phyloP scores from a whole-genome alignment of 2,888 invertebrate genomes.

The Mystacides longicornis region DNA sequence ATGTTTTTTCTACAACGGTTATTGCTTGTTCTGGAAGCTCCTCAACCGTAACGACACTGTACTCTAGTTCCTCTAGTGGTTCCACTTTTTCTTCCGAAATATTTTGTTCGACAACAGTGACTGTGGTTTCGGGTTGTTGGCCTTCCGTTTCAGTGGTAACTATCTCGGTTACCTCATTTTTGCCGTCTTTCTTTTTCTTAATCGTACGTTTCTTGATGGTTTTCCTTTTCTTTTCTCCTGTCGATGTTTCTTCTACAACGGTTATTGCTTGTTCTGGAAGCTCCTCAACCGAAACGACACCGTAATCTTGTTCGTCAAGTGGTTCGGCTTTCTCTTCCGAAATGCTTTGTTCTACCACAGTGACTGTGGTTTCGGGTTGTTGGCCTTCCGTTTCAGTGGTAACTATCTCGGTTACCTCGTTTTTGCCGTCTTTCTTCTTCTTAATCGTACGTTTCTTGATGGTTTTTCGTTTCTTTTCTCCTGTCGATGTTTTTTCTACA shows the following conservation, averaged over 20 bases:
- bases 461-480: conserved; percentile 22
- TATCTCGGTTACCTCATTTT: conserved; percentile 38
- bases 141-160: conserved; percentile 36
- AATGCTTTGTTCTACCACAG: conserved; percentile 25
- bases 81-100: conserved; percentile 27
- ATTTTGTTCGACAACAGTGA: background rate
- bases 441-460: conserved; percentile 17
- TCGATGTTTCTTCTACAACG: conserved; percentile 29
- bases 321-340: conserved; percentile 27
- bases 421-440: conserved; percentile 31
- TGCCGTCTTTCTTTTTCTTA: conserved; percentile 33
- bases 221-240: conserved; percentile 29
- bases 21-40: conserved; percentile 28
- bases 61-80: no score
- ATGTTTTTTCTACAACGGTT: conserved; percentile 23
- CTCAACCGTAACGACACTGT: no score
- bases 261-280: conserved; percentile 39
- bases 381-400: conserved; percentile 34
- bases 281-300: conserved; percentile 33
- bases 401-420: conserved; percentile 41
- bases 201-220: conserved; percentile 25
- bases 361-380: conserved; percentile 29
- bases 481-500: conserved; percentile 25
- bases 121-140: conserved; percentile 31
- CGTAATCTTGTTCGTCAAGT: conserved; percentile 3